Conservation (phyloP, 2,797 vertebrate species). For the Alexandromys oeconomus region DNA sequence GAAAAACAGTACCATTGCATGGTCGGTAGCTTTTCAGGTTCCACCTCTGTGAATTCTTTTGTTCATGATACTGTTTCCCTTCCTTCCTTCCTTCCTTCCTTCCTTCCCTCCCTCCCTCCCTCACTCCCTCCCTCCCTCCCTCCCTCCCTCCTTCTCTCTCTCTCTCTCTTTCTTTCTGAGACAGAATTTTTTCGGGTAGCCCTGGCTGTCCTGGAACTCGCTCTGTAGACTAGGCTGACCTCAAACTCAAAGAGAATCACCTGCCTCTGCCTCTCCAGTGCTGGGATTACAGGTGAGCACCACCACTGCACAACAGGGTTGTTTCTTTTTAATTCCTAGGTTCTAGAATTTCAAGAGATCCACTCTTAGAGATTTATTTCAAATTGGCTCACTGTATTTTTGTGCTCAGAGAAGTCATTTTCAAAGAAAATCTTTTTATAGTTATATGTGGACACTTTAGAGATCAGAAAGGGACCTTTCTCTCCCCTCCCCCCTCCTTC, state of each 20-base stretch:
- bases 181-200: neutral
- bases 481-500: neutral
- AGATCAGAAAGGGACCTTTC: neutral
- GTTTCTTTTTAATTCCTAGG: neutral
- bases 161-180: too few relatives aligned
- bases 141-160: too few relatives aligned
- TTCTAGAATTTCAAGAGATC: slow-evolving; percentile 43
- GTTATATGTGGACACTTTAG: neutral
- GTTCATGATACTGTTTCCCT: neutral
- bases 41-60: neutral
- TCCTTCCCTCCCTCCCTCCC: too few relatives aligned
- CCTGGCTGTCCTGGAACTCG: neutral
- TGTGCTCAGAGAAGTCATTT: neutral
- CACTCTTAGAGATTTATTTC: slow-evolving; percentile 21
- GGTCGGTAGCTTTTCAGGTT: neutral
- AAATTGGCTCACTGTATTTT: neutral
- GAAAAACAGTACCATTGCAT: neutral
- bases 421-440: neutral
- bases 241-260: neutral
- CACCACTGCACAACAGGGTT: neutral
- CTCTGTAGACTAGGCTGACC: neutral
- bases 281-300: neutral
- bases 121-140: too few relatives aligned
- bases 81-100: too few relatives aligned
- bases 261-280: neutral